phyloP scores from a whole-genome alignment of 2,797 vertebrate species.

The Glyptemys insculpta region DNA sequence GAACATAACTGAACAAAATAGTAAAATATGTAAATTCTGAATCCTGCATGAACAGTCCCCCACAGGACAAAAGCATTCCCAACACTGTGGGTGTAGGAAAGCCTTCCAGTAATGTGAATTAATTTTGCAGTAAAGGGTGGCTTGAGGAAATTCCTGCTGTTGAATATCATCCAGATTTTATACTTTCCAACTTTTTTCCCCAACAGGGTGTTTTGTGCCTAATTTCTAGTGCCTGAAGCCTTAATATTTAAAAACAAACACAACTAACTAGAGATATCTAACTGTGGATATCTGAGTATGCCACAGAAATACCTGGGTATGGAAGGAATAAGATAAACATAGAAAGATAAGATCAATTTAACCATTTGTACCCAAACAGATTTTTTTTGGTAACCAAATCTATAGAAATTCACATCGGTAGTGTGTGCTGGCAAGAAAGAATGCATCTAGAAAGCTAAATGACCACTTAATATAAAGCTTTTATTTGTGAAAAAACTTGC shows the following conservation, averaged over 20 bases:
- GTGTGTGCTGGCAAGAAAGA: not conserved
- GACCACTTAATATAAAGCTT: not conserved
- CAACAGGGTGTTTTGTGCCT: conserved; percentile 56
- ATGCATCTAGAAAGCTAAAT: not conserved
- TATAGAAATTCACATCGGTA: not conserved
- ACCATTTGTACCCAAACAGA: not conserved
- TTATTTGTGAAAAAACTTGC: not conserved
- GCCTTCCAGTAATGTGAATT: conserved; percentile 75
- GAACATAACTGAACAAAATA: conserved; percentile 81
- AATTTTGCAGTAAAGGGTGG: conserved; percentile 73
- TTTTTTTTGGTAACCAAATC: not conserved
- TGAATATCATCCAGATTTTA: conserved; percentile 70
- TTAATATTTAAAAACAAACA: conserved; percentile 72
- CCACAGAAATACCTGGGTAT: conserved; percentile 41
- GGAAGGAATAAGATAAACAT: conserved; percentile 19
- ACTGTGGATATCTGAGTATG: conserved; percentile 39
- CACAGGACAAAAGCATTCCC: conserved; percentile 78
- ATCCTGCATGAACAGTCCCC: conserved; percentile 72
- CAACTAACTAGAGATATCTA: conserved; percentile 30
- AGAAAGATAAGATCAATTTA: not conserved
- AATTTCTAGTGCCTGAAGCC: conserved; percentile 67
- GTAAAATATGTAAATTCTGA: conserved; percentile 83
- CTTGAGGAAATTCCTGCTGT: conserved; percentile 74
- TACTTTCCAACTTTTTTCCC: conserved; percentile 60
- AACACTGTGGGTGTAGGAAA: conserved; percentile 64